Evolutionary conservation across 2,797 vertebrate genomes (phyloP).

Genomic region (Thamnophis elegans): DNA sequence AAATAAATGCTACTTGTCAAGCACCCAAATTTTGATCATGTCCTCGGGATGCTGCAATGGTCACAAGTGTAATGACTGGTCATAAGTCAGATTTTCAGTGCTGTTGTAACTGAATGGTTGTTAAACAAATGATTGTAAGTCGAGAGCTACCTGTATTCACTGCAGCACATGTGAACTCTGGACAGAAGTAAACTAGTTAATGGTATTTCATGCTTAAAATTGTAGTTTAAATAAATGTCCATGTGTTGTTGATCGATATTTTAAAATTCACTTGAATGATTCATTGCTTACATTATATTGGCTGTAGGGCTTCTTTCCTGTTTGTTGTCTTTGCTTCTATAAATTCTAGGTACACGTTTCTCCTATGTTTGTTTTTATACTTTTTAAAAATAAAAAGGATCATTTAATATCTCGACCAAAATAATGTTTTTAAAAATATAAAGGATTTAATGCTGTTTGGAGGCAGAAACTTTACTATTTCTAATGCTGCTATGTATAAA

Average conservation of each 20-base stretch:
- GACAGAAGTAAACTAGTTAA: neutral
- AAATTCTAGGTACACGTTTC: neutral
- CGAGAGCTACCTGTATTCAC: neutral
- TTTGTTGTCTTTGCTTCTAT: neutral
- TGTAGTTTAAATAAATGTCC: neutral
- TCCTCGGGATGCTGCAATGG: neutral
- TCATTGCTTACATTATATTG: neutral
- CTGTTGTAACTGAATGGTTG: neutral
- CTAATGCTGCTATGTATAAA: neutral
- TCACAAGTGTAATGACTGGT: neutral
- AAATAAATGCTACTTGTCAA: neutral
- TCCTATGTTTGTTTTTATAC: neutral
- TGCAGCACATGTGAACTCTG: neutral
- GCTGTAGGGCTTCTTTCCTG: neutral
- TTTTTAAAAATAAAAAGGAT: neutral
- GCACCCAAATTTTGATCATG: neutral
- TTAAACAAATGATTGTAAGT: neutral
- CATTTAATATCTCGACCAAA: neutral
- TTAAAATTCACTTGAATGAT: neutral
- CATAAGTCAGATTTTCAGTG: neutral
- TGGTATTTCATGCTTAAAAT: neutral
- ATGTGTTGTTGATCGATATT: too few relatives aligned
- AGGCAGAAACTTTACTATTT: neutral
- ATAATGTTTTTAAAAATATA: neutral
- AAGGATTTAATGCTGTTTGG: neutral